These are phyloP conservation scores for Drosophila lacertosa DNA, from an alignment of 1,140 invertebrate species.

Conservation along the genomic window DNA sequence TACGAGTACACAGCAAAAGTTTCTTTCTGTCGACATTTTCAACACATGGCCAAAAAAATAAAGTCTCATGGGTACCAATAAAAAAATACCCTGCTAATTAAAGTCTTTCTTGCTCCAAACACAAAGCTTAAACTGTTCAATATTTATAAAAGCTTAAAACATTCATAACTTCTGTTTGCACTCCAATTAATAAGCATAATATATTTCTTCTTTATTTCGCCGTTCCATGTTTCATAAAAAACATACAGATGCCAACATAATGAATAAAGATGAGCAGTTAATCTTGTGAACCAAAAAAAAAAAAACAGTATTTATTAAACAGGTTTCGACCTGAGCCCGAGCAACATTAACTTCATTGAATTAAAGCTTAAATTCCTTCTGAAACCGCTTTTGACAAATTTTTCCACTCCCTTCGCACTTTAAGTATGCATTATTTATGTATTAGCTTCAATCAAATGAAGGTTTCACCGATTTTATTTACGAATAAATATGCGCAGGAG, in stretches of 20 bases:
- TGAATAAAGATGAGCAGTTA: constrained; percentile 13
- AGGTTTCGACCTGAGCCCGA: background rate
- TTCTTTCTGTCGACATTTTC: background rate
- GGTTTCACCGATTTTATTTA: constrained; percentile 2
- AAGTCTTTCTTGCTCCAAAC: too few relatives aligned
- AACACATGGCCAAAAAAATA: background rate
- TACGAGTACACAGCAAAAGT: background rate
- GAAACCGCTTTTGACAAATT: background rate
- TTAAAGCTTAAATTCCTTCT: background rate
- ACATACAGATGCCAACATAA: background rate
- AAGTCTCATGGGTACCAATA: too few relatives aligned
- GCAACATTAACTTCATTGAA: background rate
- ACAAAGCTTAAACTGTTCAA: too few relatives aligned
- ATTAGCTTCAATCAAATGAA: constrained; percentile 1
- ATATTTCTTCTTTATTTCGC: background rate
- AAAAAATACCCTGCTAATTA: background rate
- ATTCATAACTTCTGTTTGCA: background rate
- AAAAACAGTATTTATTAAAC: background rate
- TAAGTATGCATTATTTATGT: background rate
- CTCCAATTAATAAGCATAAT: background rate
- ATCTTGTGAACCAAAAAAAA: background rate
- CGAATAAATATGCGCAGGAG: background rate
- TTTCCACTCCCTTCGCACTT: background rate
- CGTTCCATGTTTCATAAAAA: background rate
- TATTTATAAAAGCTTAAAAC: background rate